Base-by-base conservation (phyloP, 2,888 invertebrate species). In the Pycnomerus fuliginosus region DNA sequence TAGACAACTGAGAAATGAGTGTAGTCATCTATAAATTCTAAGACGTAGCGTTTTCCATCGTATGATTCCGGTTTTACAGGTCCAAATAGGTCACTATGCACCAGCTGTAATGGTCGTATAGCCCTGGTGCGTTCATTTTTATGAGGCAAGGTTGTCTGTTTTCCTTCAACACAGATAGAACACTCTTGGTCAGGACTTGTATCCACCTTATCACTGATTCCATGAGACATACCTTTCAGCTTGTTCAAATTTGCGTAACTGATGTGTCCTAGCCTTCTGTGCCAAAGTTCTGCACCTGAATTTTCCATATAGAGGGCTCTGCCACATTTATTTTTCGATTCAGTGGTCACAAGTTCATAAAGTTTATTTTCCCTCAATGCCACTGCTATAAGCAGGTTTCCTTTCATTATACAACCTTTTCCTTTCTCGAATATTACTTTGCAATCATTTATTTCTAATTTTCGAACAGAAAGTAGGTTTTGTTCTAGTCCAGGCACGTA, bases 131-230 rank as follows among this genome's bases (percentile, higher is more conserved):
- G 16, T 15, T 43, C 14, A 4, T 46, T 14, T 27, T 36, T 25
- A 2, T 27, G 36, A 0, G 36, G 36, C 12, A 11, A 10, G 8
- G 12, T 16, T 16, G 50, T 44, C 65, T 65, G 30, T 17, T 46
- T 43, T 10, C 64, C 64, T 44, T 60, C 48, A 41, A 66, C 58
- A 53, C 65, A 68, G n/a, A n/a, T n/a, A n/a, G n/a, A n/a, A n/a
- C n/a, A n/a, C n/a, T n/a, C n/a, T n/a, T n/a, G n/a, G n/a, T n/a
- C n/a, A n/a, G n/a, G n/a, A n/a, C n/a, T n/a, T n/a, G n/a, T n/a
- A n/a, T n/a, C n/a, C n/a, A n/a, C n/a, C n/a, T n/a, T n/a, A n/a
- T n/a, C n/a, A n/a, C n/a, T n/a, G n/a, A n/a, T 34, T n/a, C 39
- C 50, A 11, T 44, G 2, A 4, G 33, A 30, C 17, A 27, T 35